These are phyloP conservation scores for Barnardius zonarius DNA, from an alignment of 2,113 vertebrate species.

Conservation along the genomic window DNA sequence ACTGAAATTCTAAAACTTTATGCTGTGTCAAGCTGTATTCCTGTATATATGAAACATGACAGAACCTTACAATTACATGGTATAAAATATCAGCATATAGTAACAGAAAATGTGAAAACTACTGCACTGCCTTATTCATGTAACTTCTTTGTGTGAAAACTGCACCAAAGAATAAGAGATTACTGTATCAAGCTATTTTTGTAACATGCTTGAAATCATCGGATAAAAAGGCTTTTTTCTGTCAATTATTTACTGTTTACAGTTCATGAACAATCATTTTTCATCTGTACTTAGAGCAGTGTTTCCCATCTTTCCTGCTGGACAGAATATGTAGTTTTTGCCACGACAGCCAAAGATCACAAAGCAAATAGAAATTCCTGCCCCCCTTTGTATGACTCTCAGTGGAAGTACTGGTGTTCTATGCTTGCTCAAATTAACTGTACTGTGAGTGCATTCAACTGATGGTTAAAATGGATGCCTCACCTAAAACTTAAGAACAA, in stretches of 20 bases:
- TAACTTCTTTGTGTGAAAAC: background rate
- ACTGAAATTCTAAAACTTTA: background rate
- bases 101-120: background rate
- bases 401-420: background rate
- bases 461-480: background rate
- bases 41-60: background rate
- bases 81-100: background rate
- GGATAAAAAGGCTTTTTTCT: background rate
- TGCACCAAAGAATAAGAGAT: background rate
- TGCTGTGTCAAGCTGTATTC: background rate
- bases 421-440: background rate
- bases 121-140: background rate
- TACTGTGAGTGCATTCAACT: background rate
- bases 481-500: background rate
- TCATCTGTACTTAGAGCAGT: background rate
- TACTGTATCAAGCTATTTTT: background rate
- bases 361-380: background rate
- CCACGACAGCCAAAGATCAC: background rate
- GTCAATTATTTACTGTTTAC: background rate
- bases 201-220: background rate
- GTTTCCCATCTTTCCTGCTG: background rate
- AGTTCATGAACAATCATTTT: background rate
- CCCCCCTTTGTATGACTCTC: background rate
- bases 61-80: background rate
- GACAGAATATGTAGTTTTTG: background rate